Percentiles rank a stretch among this genome's conserved stretches.
These are phyloP conservation scores for Chondrosia reniformis DNA, from an alignment of 37 sponge, comb jelly and placozoan species.

Conservation along the genomic window DNA sequence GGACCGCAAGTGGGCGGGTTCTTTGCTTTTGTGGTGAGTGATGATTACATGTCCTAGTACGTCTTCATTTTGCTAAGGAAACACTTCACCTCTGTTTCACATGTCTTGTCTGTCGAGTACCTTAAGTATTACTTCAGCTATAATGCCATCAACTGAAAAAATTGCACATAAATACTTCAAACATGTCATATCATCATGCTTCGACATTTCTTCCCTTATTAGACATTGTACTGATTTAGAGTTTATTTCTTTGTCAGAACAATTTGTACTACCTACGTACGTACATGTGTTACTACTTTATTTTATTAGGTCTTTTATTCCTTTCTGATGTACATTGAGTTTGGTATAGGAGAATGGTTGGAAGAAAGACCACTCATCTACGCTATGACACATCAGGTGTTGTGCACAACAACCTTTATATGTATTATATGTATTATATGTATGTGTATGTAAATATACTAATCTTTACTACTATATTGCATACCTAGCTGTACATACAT, in stretches of 20 bases:
- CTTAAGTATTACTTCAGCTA: no score
- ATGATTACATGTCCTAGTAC: no score
- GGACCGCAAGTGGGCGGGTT: slow-evolving; percentile 16
- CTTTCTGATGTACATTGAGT: slow-evolving; percentile 81
- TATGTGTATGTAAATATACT: slow-evolving; percentile 10
- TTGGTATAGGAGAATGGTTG: slow-evolving; percentile 80
- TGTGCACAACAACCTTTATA: no score
- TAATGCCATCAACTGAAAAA: no score
- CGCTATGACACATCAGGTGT: slow-evolving; percentile 68
- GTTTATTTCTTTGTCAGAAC: neutral
- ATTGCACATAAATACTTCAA: no score
- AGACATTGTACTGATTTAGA: no score
- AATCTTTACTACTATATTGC: neutral
- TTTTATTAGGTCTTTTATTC: slow-evolving; percentile 62
- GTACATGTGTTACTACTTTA: neutral
- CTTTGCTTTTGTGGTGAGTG: slow-evolving; percentile 43
- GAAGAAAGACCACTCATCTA: slow-evolving; percentile 57
- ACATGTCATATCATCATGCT: no score
- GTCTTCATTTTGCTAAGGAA: no score
- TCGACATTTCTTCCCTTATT: no score
- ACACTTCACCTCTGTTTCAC: no score
- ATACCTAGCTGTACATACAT: neutral
- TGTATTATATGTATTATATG: neutral
- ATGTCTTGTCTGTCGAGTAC: no score
- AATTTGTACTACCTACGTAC: neutral